phyloP scores from a whole-genome alignment of 2,113 vertebrate genomes.

The Lepisosteus osseus region DNA sequence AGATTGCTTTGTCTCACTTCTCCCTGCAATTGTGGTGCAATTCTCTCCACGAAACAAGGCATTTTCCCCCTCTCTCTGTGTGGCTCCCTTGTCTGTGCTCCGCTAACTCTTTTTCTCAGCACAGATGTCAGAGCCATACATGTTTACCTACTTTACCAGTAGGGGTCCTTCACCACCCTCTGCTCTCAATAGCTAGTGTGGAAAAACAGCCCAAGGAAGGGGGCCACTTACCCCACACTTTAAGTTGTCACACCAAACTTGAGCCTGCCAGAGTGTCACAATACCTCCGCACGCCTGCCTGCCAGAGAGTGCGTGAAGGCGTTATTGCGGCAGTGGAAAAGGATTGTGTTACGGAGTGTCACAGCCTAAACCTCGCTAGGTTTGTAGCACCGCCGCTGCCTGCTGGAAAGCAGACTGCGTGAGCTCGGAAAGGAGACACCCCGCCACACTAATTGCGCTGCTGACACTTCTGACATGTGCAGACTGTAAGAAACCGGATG shows the following conservation, averaged over 20 bases:
- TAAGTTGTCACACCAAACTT: conserved; percentile 26
- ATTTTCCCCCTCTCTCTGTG: conserved; percentile 61
- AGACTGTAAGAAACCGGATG: too few relatives aligned
- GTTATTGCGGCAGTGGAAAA: conserved; percentile 50
- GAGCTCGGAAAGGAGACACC: conserved; percentile 24
- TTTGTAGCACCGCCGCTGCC: background rate
- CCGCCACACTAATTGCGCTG: conserved; percentile 38
- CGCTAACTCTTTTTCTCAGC: conserved; percentile 52
- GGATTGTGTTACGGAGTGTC: background rate
- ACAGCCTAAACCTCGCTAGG: background rate
- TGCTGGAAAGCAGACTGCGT: background rate
- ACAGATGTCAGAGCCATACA: conserved; percentile 67
- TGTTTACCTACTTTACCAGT: conserved; percentile 76
- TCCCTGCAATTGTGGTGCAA: conserved; percentile 70
- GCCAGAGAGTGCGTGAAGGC: conserved; percentile 20
- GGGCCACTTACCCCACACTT: conserved; percentile 60
- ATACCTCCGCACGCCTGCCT: conserved; percentile 28
- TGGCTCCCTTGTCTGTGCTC: conserved; percentile 56
- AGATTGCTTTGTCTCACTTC: conserved; percentile 67
- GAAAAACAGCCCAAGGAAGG: conserved; percentile 52
- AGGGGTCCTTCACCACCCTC: conserved; percentile 76
- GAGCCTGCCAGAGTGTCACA: conserved; percentile 56
- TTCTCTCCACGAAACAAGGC: conserved; percentile 77
- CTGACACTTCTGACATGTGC: conserved; percentile 62
- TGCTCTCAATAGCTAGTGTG: conserved; percentile 57